Evolutionary conservation across 1,140 invertebrate species (phyloP), one percentile per base, ranked within the genome.

Genomic region (Stratiolaelaps scimitus): DNA sequence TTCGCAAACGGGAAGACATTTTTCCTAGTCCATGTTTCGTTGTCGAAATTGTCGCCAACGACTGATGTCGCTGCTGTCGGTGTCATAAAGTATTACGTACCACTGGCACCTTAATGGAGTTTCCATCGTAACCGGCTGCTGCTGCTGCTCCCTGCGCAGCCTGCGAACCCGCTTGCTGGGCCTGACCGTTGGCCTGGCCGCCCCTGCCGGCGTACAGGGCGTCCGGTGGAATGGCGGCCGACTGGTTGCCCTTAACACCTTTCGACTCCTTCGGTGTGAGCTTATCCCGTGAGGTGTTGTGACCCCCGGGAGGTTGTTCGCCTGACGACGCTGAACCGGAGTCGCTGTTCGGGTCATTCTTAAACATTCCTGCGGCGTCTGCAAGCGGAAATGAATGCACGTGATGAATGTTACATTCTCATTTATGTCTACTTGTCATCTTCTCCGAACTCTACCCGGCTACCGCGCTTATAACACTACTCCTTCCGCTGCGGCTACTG

Each of bases 311-410:
- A 17, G 53, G 53, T 17, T 60, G 53, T 26, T 60, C 53, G 17
- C 53, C 53, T 17, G 53, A 60, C 53, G 53, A 60, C 6, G 53
- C 26, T 29, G 53, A 60, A 29, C 53, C 53, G 26, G 53, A 60
- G 34, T 60, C 53, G 53, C 53, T 60, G 53, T 60, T 60, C 1
- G 53, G 53, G 34, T 60, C 53, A 34, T 60, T 60, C 53, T 60
- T 60, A 34, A 60, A 60, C 53, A 60, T 60, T 60, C 53, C 53
- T 17, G 26, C 26, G 20, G 53, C 53, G 34, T 34, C 53, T 60
- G 53, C 53, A 60, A 60, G 10, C 34, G 34, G 34, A 40, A 40
- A 40, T 40, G 4, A 40, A 40, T 6, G 34, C 34, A 40, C 34
- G 34, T 40, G 34, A 40, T n/a, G n/a, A n/a, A n/a, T 40, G 34